Conservation (phyloP, 2,797 vertebrate genomes). For the Peromyscus attwateri region DNA sequence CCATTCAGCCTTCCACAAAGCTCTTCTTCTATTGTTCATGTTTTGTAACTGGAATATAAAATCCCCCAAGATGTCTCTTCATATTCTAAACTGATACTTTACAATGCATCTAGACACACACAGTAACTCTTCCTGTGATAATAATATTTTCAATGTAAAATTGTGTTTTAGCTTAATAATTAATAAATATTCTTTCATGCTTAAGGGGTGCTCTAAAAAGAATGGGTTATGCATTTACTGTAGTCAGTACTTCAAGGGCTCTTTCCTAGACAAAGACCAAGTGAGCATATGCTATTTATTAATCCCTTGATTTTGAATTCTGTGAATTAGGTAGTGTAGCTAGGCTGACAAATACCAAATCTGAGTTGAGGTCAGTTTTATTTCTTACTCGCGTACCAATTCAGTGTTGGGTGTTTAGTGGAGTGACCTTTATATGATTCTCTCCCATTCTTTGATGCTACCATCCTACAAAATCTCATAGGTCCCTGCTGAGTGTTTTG, state of each 20-base stretch:
- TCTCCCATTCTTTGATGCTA: background rate
- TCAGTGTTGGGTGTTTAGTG: background rate
- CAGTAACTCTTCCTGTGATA: conserved; percentile 2
- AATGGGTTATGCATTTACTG: background rate
- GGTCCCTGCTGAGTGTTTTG: background rate
- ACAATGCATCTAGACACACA: background rate
- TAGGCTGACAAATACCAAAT: background rate
- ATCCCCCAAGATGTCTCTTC: conserved; percentile 51
- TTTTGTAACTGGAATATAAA: conserved; percentile 45
- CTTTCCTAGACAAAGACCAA: conserved; percentile 13
- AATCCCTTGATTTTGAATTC: background rate
- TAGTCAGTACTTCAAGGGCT: conserved; percentile 15
- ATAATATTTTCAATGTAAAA: conserved; percentile 19
- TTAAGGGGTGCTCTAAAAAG: conserved; percentile 9
- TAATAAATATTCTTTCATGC: conserved; percentile 45
- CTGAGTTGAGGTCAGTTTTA: conserved; percentile 7
- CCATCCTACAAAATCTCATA: background rate
- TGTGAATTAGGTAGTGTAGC: background rate
- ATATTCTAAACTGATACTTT: conserved; percentile 15
- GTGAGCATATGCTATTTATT: background rate
- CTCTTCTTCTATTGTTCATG: background rate
- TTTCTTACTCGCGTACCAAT: background rate
- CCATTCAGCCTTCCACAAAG: conserved; percentile 2
- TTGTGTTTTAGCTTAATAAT: conserved; percentile 1
- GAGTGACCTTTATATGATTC: background rate